Evolutionary conservation across 1,140 invertebrate genomes (phyloP).

Genomic region (Drosophila subobscura): DNA sequence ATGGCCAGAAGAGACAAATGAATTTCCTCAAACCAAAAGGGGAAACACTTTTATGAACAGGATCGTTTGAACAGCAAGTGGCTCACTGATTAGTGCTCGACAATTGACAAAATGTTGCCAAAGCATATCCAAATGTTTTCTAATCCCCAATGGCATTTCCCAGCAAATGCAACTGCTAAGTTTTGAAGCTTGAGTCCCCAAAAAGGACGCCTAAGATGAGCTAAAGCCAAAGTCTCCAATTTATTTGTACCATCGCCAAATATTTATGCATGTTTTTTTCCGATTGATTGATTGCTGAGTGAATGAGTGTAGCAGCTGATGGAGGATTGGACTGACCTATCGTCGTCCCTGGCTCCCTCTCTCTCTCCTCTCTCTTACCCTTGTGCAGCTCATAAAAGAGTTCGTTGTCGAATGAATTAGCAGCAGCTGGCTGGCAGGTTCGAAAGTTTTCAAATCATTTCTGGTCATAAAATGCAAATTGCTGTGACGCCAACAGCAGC

Average conservation of each 20-base stretch:
- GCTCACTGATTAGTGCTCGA: background rate
- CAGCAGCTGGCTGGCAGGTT: constrained; percentile 40
- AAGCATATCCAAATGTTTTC: no score
- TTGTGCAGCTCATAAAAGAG: constrained; percentile 33
- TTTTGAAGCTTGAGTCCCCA: no score
- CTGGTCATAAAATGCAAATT: constrained; percentile 64
- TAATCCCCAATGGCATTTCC: no score
- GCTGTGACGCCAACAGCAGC: constrained; percentile 17
- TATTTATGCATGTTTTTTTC: no score
- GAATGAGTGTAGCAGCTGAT: constrained; percentile 20
- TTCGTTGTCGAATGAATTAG: constrained; percentile 40
- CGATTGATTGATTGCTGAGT: constrained; percentile 47
- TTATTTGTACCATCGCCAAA: no score
- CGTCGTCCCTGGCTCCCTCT: background rate
- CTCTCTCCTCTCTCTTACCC: background rate
- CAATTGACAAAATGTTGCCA: no score
- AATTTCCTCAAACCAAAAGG: background rate
- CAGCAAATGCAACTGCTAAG: no score
- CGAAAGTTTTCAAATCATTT: constrained; percentile 40
- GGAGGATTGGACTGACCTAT: constrained; percentile 23
- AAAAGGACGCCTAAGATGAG: no score
- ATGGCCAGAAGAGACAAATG: constrained; percentile 13
- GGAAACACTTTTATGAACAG: constrained; percentile 38
- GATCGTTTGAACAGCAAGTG: constrained; percentile 32
- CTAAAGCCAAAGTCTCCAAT: no score